Evolutionary conservation across 1,140 invertebrate genomes (phyloP).

Genomic region (Seison nebaliae): DNA sequence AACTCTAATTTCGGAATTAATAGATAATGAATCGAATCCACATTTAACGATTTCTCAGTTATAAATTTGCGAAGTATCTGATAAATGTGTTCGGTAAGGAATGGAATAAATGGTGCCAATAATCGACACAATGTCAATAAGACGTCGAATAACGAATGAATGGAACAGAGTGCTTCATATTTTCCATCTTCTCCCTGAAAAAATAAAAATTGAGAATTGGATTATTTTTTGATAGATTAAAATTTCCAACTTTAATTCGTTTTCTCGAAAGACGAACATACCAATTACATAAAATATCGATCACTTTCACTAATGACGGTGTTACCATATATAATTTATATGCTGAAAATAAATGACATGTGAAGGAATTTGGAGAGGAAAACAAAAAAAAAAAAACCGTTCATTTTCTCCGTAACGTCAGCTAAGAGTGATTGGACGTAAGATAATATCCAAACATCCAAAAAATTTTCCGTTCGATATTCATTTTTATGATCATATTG

Average conservation of each 20-base stretch:
- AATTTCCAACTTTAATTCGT: constrained; percentile 59
- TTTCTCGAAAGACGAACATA: constrained; percentile 85
- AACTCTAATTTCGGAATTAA: constrained; percentile 48
- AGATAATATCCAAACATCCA: constrained; percentile 89
- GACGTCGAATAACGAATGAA: constrained; percentile 11
- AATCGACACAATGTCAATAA: constrained; percentile 12
- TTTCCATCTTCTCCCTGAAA: constrained; percentile 6
- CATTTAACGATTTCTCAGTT: not conserved
- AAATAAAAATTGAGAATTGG: constrained; percentile 8
- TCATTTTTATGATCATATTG: constrained; percentile 4
- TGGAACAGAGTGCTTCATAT: constrained; percentile 6
- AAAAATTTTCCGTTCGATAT: constrained; percentile 44
- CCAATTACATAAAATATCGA: constrained; percentile 92
- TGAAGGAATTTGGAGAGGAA: not conserved
- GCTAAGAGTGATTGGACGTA: constrained; percentile 68
- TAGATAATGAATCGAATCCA: constrained; percentile 51
- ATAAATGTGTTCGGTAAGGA: constrained; percentile 80
- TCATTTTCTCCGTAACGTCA: constrained; percentile 74
- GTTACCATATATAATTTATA: constrained; percentile 84
- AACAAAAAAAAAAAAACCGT: constrained; percentile 17
- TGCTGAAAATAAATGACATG: constrained; percentile 26
- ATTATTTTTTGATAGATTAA: not conserved
- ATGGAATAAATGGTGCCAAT: constrained; percentile 74
- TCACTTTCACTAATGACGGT: constrained; percentile 67
- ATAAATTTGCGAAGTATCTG: constrained; percentile 42